Base-by-base conservation (phyloP, 2,113 vertebrate species). In the Marmota monax region DNA sequence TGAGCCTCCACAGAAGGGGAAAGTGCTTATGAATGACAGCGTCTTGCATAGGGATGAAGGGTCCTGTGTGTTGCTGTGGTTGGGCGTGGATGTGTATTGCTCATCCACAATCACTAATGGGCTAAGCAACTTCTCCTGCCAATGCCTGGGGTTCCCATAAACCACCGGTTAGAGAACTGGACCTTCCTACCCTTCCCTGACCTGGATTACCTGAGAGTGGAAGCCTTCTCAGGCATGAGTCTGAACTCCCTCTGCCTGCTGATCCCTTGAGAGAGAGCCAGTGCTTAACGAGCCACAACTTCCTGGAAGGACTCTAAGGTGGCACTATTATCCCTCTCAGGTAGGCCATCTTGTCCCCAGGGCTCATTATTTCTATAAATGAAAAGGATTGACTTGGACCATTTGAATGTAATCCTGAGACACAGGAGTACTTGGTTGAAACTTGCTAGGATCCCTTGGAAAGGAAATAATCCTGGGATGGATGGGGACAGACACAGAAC, bases 391-490 rank as follows among this genome's bases (percentile, higher is more conserved):
- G 96, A 96, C 96, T 96, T 97, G 95, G 87, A 96, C 95, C 91
- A 92, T 97, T 96, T 0, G 2, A 96, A 91, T 7, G 10, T 96
- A 98, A 98, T 97, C 84, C 96, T 95, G 90, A 91, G 77, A 77
- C 84, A 98, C 98, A 98, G 97, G 97, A 98, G 91, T 94, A 90
- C 96, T 96, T 97, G 95, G 88, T 83, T 96, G 96, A 23, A 82
- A 79, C 84, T 70, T 89, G 78, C n/a, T 90, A 42, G 87, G 96
- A 98, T 98, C 97, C 96, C 94, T 92, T 98, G 86, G 95, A 96
- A 97, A 97, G 96, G 88, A 95, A 69, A 72, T 85, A 67, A 34
- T 51, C 42, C 90, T 25, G 77, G 92, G 48, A 90, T 61, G 48
- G 48, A 79, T 63, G 92, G 58, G 87, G 20, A n/a, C 29, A 34